A percentile compares a stretch with the other conserved stretches of the same genome.
phyloP scores from a whole-genome alignment of 1,140 invertebrate species.

The Bursaphelenchus mucronatus region DNA sequence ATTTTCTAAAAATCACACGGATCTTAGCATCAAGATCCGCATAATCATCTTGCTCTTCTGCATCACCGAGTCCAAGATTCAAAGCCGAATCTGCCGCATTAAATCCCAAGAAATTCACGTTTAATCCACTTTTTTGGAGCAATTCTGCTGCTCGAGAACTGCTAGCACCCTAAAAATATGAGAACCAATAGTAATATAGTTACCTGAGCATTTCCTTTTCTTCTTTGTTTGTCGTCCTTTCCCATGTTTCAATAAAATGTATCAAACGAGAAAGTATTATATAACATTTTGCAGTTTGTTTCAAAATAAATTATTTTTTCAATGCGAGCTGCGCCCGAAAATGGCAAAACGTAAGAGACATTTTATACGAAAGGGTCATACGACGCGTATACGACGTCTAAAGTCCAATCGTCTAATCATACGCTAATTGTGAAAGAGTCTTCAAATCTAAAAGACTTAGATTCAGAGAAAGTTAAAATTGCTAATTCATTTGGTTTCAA shows the following conservation, averaged over 20 bases:
- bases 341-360: too few species aligned
- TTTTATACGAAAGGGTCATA: too few species aligned
- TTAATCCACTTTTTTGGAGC: constrained; percentile 17
- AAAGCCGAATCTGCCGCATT: constrained; percentile 8
- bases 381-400: too few species aligned
- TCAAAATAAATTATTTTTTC: too few species aligned
- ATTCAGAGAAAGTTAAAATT: too few species aligned
- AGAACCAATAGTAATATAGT: neutral
- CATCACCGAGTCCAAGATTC: neutral
- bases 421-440: too few species aligned
- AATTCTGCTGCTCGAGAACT: constrained; percentile 24
- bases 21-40: constrained; percentile 37
- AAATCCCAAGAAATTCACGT: constrained; percentile 18
- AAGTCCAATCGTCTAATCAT: too few species aligned
- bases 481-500: too few species aligned
- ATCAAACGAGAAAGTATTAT: neutral
- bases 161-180: constrained; percentile 17
- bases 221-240: constrained; percentile 16
- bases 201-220: constrained; percentile 5
- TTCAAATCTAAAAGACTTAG: too few species aligned
- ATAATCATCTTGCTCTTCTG: constrained; percentile 19
- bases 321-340: too few species aligned
- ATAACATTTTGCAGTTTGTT: too few species aligned
- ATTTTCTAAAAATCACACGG: constrained; percentile 38
- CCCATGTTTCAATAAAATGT: constrained; percentile 1